A percentile compares a stretch with the other conserved stretches of the same genome.
Evolutionary conservation across 2,797 vertebrate species (phyloP).

Genomic region (Iguana delicatissima): DNA sequence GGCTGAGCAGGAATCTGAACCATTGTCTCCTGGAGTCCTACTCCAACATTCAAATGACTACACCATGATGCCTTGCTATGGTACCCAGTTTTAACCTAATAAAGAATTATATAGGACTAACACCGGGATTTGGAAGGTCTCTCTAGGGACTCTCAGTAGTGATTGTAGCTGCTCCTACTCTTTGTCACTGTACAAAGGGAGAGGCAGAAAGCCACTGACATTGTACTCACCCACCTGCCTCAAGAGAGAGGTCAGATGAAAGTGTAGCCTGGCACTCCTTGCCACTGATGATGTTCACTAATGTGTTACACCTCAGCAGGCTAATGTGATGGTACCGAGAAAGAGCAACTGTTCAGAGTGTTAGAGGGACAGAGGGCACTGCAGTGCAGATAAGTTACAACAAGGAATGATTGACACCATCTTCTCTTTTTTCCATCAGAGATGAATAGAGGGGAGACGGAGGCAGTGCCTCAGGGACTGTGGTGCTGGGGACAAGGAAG

Average conservation of each 20-base stretch:
- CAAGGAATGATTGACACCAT: neutral
- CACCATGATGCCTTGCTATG: no score
- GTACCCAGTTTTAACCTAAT: no score
- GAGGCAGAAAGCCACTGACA: neutral
- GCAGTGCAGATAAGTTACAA: neutral
- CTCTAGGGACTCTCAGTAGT: no score
- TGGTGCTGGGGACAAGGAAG: neutral
- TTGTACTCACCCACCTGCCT: neutral
- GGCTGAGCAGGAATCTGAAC: no score
- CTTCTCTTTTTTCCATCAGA: neutral
- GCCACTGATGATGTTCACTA: neutral
- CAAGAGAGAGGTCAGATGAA: neutral
- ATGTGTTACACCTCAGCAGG: neutral
- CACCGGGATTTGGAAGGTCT: neutral
- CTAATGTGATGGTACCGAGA: neutral
- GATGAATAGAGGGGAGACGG: neutral
- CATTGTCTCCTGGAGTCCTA: no score
- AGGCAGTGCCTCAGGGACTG: neutral
- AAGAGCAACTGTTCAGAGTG: neutral
- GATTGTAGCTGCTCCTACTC: neutral
- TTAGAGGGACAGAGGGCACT: no score
- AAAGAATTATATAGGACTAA: no score
- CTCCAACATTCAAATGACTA: no score
- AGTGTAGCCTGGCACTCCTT: neutral
- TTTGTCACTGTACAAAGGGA: neutral